Evolutionary conservation across 2,113 vertebrate genomes (phyloP), one percentile per base, ranked within the genome.

Genomic region (Zosterops pallidus): DNA sequence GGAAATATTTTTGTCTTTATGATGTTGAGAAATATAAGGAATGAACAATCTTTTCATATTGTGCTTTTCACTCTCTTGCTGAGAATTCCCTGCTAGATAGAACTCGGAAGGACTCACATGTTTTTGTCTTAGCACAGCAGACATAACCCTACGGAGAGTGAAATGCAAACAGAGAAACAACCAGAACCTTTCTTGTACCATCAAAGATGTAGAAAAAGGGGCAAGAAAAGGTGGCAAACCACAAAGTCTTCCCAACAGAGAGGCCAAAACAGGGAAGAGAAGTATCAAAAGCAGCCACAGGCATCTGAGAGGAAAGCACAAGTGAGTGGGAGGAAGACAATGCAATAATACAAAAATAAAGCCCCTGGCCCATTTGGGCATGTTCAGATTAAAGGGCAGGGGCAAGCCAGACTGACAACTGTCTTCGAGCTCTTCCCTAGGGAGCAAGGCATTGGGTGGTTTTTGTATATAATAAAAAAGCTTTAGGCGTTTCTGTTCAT

Each of bases 221-320:
- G 70, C 46, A 79, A 75, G 84, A 42, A 79, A 91, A 92, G 84
- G 87, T 89, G 89, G 74, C 81, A 91, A 95, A 89, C 86, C 89
- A 84, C 89, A 89, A 84, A 57, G 74, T 60, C 62, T 94, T 65
- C 81, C 86, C 93, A 94, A 82, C 41, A 86, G 89, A 91, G 80
- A 91, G 62, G 81, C 77, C 77, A 87, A 60, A 84, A 91, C 31
- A 86, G 56, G 53, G 41, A 56, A 78, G 47, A 92, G 80, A 91
- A 84, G 50, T 86, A 95, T 87, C 89, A 92, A 94, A 94, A 94
- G 90, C 78, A 90, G 88, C 86, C 94, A 89, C 86, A 84, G 83
- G 81, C 83, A 82, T 84, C 65, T 89, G 49, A 92, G 84, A 94
- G 83, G 83, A 92, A 95, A 97, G 53, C 67, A 83, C 37, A 71